Percentiles rank a stretch among this genome's conserved stretches.
These are phyloP conservation scores for Drosophila sproati DNA, from an alignment of 1,140 invertebrate species.

Conservation along the genomic window DNA sequence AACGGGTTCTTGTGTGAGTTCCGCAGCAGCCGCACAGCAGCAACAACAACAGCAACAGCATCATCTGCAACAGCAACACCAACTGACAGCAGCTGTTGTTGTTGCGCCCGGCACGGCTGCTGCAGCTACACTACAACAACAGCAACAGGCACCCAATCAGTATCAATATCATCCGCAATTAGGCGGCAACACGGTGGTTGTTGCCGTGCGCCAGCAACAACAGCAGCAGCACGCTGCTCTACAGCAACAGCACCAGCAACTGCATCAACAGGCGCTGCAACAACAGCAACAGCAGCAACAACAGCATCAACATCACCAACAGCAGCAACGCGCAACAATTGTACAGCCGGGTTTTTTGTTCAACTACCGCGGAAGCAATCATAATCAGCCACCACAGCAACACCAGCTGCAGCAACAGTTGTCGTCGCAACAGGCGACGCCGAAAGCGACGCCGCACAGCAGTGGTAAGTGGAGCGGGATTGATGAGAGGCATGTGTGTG, in stretches of 20 bases:
- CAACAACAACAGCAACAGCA: slow-evolving; percentile 61
- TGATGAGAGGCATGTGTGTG: slow-evolving; percentile 28
- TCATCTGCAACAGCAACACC: slow-evolving; percentile 58
- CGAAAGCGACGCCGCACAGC: slow-evolving; percentile 72
- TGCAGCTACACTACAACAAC: slow-evolving; percentile 61
- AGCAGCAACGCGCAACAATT: slow-evolving; percentile 72
- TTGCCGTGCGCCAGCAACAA: slow-evolving; percentile 70
- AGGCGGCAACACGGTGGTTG: slow-evolving; percentile 72
- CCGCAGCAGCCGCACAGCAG: slow-evolving; percentile 76
- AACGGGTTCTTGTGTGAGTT: slow-evolving; percentile 85
- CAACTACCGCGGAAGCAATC: slow-evolving; percentile 70
- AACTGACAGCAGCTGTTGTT: slow-evolving; percentile 48
- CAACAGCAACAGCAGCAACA: slow-evolving; percentile 58
- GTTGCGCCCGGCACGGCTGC: slow-evolving; percentile 54
- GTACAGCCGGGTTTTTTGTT: slow-evolving; percentile 79
- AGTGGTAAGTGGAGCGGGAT: slow-evolving; percentile 70
- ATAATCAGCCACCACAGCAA: slow-evolving; percentile 46
- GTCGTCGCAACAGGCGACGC: slow-evolving; percentile 32
- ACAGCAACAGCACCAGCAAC: slow-evolving; percentile 60
- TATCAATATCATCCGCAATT: slow-evolving; percentile 68
- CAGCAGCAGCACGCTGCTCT: slow-evolving; percentile 56
- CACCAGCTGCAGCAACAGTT: slow-evolving; percentile 52
- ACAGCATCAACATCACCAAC: slow-evolving; percentile 61
- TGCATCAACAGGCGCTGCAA: slow-evolving; percentile 47
- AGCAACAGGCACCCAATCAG: slow-evolving; percentile 63